Evolutionary conservation across 92 coral and sea anemone genomes (phyloP), one percentile per base, ranked within the genome.

Genomic region (Desmophyllum pertusum): DNA sequence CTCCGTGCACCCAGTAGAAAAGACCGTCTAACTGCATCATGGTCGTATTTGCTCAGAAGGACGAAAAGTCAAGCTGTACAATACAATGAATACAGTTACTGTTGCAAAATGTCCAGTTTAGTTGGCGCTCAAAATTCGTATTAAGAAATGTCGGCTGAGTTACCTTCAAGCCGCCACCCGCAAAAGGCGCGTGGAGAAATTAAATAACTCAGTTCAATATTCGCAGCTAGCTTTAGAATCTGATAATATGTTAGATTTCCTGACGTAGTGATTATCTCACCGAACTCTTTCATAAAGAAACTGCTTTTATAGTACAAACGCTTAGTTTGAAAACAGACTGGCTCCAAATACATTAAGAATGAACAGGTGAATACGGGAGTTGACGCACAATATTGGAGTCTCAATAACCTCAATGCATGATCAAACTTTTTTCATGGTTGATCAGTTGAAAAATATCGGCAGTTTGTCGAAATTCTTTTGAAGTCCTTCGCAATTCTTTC

Each of bases 121-220:
- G 1, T 59, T 25, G 30, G 27, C n/a, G 11, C 27, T n/a, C 10
- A 9, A 57, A 57, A 57, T 59, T 59, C 33, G 65, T 59, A 23
- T n/a, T n/a, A n/a, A n/a, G n/a, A 25, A 18, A 10, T 59, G 1
- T 59, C 27, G 35, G 17, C n/a, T n/a, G n/a, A n/a, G n/a, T n/a
- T n/a, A n/a, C 27, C 15, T 59, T 67, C 5, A 6, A 6, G 73
- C 73, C 73, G 73, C 73, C 73, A 67, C 73, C 73, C 40, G 73
- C 33, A 36, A 67, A 59, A 33, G 18, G 73, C 73, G 73, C 73
- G 73, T 35, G 73, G 73, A 67, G 43, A 38, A 67, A 19, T 18
- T 5, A 35, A n/a, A n/a, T 15, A 67, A 6, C 42, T 38, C 6
- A 10, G n/a, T 30, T 36, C 42, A 50, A 50, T 15, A 15, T 50